phyloP scores from a whole-genome alignment of 2,113 vertebrate species.

The Cervus canadensis region DNA sequence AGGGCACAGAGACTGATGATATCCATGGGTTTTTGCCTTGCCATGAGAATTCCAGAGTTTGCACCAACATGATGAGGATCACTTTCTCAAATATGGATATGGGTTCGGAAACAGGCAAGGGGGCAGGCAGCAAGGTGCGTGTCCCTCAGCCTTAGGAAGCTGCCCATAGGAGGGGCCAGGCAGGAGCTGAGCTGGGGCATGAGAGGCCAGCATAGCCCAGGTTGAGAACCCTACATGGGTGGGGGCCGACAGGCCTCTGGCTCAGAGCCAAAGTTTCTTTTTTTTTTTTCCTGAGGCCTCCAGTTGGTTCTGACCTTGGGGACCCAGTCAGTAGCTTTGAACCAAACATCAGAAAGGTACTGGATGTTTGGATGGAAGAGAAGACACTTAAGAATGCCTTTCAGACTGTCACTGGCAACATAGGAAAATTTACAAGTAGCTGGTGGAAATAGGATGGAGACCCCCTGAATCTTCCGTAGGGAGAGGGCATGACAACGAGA shows the following conservation, averaged over 20 bases:
- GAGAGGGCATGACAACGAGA: neutral
- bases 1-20: neutral
- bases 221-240: neutral
- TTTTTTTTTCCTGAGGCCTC: neutral
- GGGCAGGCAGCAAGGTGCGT: neutral
- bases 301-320: neutral
- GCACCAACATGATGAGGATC: neutral
- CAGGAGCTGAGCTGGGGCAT: neutral
- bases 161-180: neutral
- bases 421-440: neutral
- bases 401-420: neutral
- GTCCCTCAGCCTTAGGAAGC: neutral
- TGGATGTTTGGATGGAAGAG: neutral
- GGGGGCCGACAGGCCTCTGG: neutral
- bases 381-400: neutral
- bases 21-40: neutral
- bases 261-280: neutral
- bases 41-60: neutral
- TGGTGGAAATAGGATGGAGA: neutral
- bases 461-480: neutral
- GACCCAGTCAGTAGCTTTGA: neutral
- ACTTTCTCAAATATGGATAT: neutral
- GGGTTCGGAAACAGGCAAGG: neutral
- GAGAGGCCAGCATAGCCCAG: neutral
- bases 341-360: neutral